A percentile compares a stretch with the other conserved stretches of the same genome.
These are phyloP conservation scores for Epinotia bilunana DNA, from an alignment of 2,888 invertebrate species.

Conservation along the genomic window DNA sequence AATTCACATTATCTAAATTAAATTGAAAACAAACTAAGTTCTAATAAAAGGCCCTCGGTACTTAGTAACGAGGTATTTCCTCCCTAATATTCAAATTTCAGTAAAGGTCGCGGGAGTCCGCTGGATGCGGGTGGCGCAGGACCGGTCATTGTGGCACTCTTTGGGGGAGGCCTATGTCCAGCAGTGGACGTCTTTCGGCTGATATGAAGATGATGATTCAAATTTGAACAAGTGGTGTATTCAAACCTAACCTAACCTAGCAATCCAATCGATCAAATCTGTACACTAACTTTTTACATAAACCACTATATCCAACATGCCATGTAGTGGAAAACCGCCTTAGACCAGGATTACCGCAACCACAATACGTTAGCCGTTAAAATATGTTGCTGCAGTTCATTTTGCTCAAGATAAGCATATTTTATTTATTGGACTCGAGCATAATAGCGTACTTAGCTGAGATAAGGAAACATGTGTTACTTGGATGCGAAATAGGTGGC, in stretches of 20 bases:
- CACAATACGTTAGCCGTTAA: conserved; percentile 57
- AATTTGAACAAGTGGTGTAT: no score
- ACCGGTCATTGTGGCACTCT: no score
- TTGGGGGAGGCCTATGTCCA: no score
- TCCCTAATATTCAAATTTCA: no score
- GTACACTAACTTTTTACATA: not conserved
- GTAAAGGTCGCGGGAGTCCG: no score
- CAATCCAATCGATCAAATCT: not conserved
- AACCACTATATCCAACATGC: not conserved
- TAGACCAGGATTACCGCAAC: conserved; percentile 57
- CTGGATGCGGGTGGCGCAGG: no score
- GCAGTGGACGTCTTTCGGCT: no score
- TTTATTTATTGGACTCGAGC: conserved; percentile 43
- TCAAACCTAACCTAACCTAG: not conserved
- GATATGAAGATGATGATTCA: no score
- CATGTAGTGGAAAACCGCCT: conserved; percentile 27
- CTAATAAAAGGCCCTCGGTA: no score
- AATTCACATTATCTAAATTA: no score
- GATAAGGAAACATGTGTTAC: conserved; percentile 43
- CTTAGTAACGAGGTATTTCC: no score
- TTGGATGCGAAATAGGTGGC: conserved; percentile 33
- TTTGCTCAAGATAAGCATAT: conserved; percentile 45
- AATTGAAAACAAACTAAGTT: no score
- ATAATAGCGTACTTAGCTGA: conserved; percentile 42
- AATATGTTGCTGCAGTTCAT: conserved; percentile 52